These are phyloP conservation scores for Eristalis arbustorum DNA, from an alignment of 2,888 invertebrate genomes.

Conservation along the genomic window DNA sequence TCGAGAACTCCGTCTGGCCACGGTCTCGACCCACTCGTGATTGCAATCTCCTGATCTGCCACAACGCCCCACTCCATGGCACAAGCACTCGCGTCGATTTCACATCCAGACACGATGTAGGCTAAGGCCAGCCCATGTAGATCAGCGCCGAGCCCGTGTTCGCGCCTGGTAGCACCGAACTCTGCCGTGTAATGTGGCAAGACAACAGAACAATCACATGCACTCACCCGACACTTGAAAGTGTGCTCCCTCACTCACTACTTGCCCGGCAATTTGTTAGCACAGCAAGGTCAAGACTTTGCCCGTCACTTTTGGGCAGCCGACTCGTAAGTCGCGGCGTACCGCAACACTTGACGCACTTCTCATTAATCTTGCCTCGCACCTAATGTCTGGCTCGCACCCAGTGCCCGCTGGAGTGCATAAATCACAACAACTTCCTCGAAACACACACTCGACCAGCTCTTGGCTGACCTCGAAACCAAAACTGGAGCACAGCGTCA, in stretches of 20 bases:
- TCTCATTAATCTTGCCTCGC: not conserved
- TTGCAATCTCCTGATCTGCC: not conserved
- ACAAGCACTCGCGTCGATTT: not conserved
- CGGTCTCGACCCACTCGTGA: not conserved
- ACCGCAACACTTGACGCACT: not conserved
- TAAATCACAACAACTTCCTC: conserved; percentile 53
- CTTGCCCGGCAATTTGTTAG: not conserved
- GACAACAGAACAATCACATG: not conserved
- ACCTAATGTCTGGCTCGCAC: not conserved
- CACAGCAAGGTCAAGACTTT: not conserved
- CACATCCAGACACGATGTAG: not conserved
- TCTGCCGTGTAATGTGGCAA: not conserved
- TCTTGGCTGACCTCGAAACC: conserved; percentile 44
- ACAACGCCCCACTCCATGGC: too few species aligned
- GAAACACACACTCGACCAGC: conserved; percentile 12
- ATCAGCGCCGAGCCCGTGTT: not conserved
- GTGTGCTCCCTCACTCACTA: not conserved
- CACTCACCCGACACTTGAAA: not conserved
- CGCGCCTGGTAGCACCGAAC: not conserved
- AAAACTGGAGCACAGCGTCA: not conserved
- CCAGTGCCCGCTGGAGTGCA: conserved; percentile 29
- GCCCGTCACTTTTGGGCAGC: not conserved
- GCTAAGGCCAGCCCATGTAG: not conserved
- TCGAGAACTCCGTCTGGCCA: not conserved
- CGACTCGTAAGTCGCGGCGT: not conserved